Evolutionary conservation across 2,113 vertebrate genomes (phyloP), one percentile per base, ranked within the genome.

Genomic region (Lepus europaeus): DNA sequence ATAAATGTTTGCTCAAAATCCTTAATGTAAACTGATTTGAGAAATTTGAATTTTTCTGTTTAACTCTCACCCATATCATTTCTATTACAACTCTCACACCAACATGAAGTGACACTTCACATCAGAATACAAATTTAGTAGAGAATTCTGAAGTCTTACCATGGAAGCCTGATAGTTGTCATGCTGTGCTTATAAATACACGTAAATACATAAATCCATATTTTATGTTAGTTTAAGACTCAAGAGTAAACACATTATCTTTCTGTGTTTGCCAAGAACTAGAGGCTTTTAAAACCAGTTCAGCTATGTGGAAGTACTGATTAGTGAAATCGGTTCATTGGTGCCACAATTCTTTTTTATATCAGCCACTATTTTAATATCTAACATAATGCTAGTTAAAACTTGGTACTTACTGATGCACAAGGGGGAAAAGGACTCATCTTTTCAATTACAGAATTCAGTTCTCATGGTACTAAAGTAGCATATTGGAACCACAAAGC

Each of bases 191-290:
- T 98, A 97, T 98, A 98, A 98, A 98, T 98, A 59, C 56, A 59
- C 5, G 39, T 39, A 59, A 59, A 16, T 59, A 59, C 2, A 16
- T 13, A 13, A 59, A 59, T 59, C 12, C 56, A 59, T 59, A 98
- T 98, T 98, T 98, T 97, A 97, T 97, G 95, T 98, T 97, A 96
- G 81, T 91, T 96, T 98, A 97, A 97, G 95, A 93, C 97, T 98
- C 97, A 97, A 97, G 96, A 97, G 94, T 98, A 98, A 96, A 56
- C 3, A 0, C 97, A 33, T 95, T 97, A 94, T 97, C 98, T 98
- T 93, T 98, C 97, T 98, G 64, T 70, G 85, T 97, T 98, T 97
- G 33, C 89, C 89, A 97, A 95, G 87, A 97, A 96, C 81, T 95
- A 61, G 61, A 84, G 95, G 63, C 56, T 86, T 97, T 93, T 98